Percentiles rank a stretch among this genome's conserved stretches.
phyloP scores from a whole-genome alignment of 2,113 vertebrate species.

The Platichthys stellatus region DNA sequence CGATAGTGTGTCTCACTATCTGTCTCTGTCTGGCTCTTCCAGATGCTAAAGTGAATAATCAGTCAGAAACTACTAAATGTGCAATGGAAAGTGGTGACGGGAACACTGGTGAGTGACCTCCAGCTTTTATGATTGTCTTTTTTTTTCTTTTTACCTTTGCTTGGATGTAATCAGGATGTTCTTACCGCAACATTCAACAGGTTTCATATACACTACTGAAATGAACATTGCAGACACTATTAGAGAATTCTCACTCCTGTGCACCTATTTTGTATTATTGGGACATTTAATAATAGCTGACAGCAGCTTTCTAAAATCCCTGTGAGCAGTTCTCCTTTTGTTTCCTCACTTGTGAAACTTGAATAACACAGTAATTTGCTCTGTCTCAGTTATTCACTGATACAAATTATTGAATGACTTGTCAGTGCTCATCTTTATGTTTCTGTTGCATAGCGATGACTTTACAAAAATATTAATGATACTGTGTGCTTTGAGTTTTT shows the following conservation, averaged over 20 bases:
- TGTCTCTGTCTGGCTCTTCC: slow-evolving; percentile 80
- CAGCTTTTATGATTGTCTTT: background rate
- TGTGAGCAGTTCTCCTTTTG: slow-evolving; percentile 28
- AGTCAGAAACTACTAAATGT: slow-evolving; percentile 95
- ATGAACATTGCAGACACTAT: background rate
- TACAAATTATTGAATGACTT: background rate
- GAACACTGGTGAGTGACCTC: slow-evolving; percentile 88
- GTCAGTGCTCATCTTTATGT: slow-evolving; percentile 6
- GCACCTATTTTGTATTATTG: slow-evolving; percentile 5
- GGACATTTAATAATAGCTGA: slow-evolving; percentile 26
- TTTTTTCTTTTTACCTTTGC: slow-evolving; percentile 7
- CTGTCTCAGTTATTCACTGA: slow-evolving; percentile 5
- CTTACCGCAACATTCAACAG: slow-evolving; percentile 48
- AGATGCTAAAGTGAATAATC: slow-evolving; percentile 99
- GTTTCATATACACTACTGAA: slow-evolving; percentile 39
- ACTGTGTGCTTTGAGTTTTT: background rate
- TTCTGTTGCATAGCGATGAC: slow-evolving; percentile 16
- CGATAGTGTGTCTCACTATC: slow-evolving; percentile 63
- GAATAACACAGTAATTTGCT: slow-evolving; percentile 23
- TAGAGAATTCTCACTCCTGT: background rate
- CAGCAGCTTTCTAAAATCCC: slow-evolving; percentile 28
- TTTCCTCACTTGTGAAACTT: slow-evolving; percentile 12
- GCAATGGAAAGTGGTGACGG: slow-evolving; percentile 93
- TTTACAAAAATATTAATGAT: slow-evolving; percentile 15
- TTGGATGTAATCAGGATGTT: background rate